phyloP scores from a whole-genome alignment of 1,140 invertebrate genomes.

The Danaus plexippus region DNA sequence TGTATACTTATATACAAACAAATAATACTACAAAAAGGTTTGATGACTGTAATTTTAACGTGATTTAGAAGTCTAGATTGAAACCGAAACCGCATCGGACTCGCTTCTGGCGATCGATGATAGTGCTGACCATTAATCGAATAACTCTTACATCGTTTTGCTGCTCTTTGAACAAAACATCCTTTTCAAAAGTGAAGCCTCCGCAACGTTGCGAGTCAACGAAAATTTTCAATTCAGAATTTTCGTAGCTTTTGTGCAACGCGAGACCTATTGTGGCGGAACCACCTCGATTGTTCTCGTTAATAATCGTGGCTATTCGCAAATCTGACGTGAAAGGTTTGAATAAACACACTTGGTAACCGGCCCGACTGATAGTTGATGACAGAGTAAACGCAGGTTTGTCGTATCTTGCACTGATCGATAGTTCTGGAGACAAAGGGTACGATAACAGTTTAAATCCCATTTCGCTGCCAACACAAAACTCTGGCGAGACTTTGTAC shows the following conservation, averaged over 20 bases:
- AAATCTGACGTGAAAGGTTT: conserved; percentile 49
- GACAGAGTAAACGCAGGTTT: conserved; percentile 38
- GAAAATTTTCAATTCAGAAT: conserved; percentile 56
- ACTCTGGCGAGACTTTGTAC: conserved; percentile 43
- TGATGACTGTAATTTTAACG: conserved; percentile 4
- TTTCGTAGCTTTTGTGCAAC: conserved; percentile 44
- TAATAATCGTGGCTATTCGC: conserved; percentile 47
- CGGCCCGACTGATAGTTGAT: conserved; percentile 41
- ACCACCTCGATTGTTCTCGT: conserved; percentile 28
- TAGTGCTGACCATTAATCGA: conserved; percentile 41
- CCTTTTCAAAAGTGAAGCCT: conserved; percentile 53
- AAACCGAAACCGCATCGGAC: conserved; percentile 57
- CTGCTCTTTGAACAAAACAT: conserved; percentile 43
- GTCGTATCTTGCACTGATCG: conserved; percentile 47
- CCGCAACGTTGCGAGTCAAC: conserved; percentile 53
- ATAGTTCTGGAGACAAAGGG: conserved; percentile 33
- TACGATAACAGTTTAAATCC: conserved; percentile 30
- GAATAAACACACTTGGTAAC: conserved; percentile 51
- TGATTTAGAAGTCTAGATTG: conserved; percentile 51
- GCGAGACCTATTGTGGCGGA: conserved; percentile 43
- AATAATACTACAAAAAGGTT: conserved; percentile 54
- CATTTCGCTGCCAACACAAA: conserved; percentile 42
- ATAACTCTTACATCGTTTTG: conserved; percentile 43
- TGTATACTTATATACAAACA: conserved; percentile 69
- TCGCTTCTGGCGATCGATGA: conserved; percentile 49